Evolutionary conservation across 1,140 invertebrate species (phyloP).

Genomic region (Rhagoletis zephyria): DNA sequence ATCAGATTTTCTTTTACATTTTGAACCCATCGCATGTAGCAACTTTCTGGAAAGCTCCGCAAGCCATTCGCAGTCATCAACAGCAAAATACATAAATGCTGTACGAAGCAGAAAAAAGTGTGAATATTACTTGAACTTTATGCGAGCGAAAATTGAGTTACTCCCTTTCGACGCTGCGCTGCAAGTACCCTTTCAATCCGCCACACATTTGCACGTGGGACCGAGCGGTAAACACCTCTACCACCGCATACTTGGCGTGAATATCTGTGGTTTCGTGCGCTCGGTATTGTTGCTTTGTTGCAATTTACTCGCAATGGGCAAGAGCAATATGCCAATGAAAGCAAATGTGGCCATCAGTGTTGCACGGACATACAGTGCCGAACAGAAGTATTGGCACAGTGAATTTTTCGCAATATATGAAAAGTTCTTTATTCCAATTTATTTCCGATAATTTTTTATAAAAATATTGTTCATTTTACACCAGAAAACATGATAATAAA

Average conservation of each 20-base stretch:
- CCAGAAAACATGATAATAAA: too few species aligned
- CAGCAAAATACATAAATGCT: background rate
- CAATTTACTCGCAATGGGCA: conserved; percentile 12
- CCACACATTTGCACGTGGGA: background rate
- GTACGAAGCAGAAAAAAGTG: background rate
- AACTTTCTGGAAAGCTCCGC: background rate
- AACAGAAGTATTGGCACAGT: too few species aligned
- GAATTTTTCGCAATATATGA: too few species aligned
- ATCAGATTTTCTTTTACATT: background rate
- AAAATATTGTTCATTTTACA: too few species aligned
- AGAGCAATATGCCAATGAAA: conserved; percentile 5
- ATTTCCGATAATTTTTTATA: too few species aligned
- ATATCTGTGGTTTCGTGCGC: background rate
- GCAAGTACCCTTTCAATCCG: background rate
- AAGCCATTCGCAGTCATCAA: background rate
- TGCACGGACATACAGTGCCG: background rate
- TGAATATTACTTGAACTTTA: conserved; percentile 18
- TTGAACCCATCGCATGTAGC: too few species aligned
- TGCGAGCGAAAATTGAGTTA: conserved; percentile 9
- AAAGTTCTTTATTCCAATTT: too few species aligned
- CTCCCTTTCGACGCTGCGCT: background rate
- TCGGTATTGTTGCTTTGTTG: conserved; percentile 7
- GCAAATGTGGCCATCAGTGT: conserved; percentile 23
- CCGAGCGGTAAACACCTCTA: background rate
- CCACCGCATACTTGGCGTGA: background rate